A percentile compares a stretch with the other conserved stretches of the same genome.
These are phyloP conservation scores for Engystomops pustulosus DNA, from an alignment of 2,113 vertebrate genomes.

Conservation along the genomic window DNA sequence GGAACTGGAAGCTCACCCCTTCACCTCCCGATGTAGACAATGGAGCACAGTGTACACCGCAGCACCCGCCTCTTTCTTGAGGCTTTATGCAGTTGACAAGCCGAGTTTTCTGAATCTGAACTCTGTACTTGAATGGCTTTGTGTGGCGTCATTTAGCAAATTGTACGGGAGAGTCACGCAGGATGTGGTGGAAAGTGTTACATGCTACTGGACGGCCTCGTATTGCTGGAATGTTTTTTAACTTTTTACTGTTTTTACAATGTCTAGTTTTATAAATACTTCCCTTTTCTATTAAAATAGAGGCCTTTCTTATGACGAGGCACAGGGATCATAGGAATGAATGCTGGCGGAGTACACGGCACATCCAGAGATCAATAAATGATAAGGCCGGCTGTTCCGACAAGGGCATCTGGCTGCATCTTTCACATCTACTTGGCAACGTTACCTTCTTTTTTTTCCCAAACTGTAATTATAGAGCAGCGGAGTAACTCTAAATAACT, in stretches of 20 bases:
- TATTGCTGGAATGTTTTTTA: constrained; percentile 67
- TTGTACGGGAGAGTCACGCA: constrained; percentile 63
- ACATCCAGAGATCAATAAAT: constrained; percentile 50
- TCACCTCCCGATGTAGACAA: constrained; percentile 73
- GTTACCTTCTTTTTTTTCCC: neutral
- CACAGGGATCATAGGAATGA: constrained; percentile 70
- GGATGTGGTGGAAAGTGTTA: constrained; percentile 65
- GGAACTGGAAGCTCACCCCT: constrained; percentile 68
- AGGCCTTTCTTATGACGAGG: constrained; percentile 63
- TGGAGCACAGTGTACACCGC: constrained; percentile 66
- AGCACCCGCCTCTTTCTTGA: constrained; percentile 64
- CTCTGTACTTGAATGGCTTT: constrained; percentile 64
- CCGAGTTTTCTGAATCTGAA: constrained; percentile 61
- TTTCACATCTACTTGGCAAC: constrained; percentile 14
- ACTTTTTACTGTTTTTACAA: constrained; percentile 64
- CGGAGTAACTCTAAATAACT: constrained; percentile 24
- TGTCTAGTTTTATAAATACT: constrained; percentile 66
- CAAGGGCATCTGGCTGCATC: constrained; percentile 39
- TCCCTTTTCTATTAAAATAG: constrained; percentile 59
- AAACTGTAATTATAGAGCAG: constrained; percentile 9
- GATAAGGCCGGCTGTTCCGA: constrained; percentile 2
- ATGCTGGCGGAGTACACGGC: constrained; percentile 9
- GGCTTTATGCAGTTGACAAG: constrained; percentile 70
- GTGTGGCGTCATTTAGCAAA: constrained; percentile 69
- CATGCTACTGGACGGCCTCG: constrained; percentile 62